These are phyloP conservation scores for Archegozetes longisetosus DNA, from an alignment of 1,140 invertebrate genomes.

Conservation along the genomic window DNA sequence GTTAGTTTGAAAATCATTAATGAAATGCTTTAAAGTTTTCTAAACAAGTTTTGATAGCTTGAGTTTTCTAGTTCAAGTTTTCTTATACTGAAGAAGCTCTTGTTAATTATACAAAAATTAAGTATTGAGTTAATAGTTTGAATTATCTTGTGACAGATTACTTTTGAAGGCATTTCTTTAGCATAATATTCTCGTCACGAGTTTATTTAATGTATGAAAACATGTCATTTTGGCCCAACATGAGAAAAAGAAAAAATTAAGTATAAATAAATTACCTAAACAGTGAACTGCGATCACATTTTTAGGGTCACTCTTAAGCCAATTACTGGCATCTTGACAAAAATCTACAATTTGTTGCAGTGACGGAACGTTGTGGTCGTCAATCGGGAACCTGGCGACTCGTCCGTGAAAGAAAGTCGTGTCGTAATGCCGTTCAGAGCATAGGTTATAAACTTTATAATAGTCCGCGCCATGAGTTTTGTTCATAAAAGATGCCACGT, in stretches of 20 bases:
- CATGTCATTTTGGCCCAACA: not conserved
- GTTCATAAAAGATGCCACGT: conserved; percentile 41
- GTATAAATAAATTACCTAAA: conserved; percentile 29
- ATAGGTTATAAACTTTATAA: conserved; percentile 46
- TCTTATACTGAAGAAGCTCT: too few relatives aligned
- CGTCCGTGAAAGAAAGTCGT: conserved; percentile 36
- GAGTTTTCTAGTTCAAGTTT: too few relatives aligned
- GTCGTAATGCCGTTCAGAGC: conserved; percentile 42
- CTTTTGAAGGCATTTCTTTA: too few relatives aligned
- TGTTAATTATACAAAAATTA: too few relatives aligned
- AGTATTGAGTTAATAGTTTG: too few relatives aligned
- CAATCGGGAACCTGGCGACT: conserved; percentile 38
- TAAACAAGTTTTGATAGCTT: too few relatives aligned
- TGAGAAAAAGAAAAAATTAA: not conserved
- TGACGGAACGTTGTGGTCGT: conserved; percentile 45
- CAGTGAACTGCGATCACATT: conserved; percentile 47
- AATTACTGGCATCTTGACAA: conserved; percentile 33
- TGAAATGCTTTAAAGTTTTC: too few relatives aligned
- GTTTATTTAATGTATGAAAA: too few relatives aligned
- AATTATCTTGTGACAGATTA: too few relatives aligned
- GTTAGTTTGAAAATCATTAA: too few relatives aligned
- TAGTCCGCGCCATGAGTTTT: conserved; percentile 36
- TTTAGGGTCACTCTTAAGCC: conserved; percentile 33
- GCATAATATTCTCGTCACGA: too few relatives aligned
- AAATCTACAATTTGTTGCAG: conserved; percentile 37